phyloP scores from a whole-genome alignment of 2,797 vertebrate genomes.

The Protonibea diacanthus region DNA sequence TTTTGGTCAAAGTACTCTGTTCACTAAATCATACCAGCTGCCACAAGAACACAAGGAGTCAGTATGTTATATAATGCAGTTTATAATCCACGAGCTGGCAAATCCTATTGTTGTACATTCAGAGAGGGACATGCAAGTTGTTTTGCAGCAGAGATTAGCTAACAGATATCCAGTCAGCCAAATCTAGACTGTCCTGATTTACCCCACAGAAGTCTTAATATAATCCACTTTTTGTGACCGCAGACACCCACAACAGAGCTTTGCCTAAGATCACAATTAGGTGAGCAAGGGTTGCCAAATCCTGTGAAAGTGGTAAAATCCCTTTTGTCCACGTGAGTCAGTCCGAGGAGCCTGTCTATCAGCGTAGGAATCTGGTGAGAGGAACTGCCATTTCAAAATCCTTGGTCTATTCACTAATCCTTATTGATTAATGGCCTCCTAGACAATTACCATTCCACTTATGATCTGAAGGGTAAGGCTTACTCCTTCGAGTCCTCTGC shows the following conservation, averaged over 20 bases:
- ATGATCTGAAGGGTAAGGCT: slow-evolving; percentile 41
- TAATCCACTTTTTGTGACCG: slow-evolving; percentile 57
- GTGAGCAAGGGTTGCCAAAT: slow-evolving; percentile 62
- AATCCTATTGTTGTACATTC: slow-evolving; percentile 10
- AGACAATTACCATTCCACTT: slow-evolving; percentile 58
- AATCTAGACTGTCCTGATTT: slow-evolving; percentile 28
- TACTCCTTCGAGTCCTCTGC: slow-evolving; percentile 10
- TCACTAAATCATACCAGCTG: slow-evolving; percentile 25
- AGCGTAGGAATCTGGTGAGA: slow-evolving; percentile 54
- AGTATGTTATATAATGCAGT: slow-evolving; percentile 8
- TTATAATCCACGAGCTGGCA: not conserved
- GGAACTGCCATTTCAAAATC: slow-evolving; percentile 49
- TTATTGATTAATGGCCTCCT: slow-evolving; percentile 63
- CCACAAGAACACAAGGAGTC: slow-evolving; percentile 5
- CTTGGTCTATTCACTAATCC: slow-evolving; percentile 61
- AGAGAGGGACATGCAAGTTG: slow-evolving; percentile 1
- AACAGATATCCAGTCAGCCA: not conserved
- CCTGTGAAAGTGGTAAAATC: slow-evolving; percentile 65
- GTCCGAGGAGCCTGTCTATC: slow-evolving; percentile 46
- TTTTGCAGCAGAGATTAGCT: slow-evolving; percentile 12
- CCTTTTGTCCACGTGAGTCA: slow-evolving; percentile 49
- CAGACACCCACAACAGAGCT: slow-evolving; percentile 53
- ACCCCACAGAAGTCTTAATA: slow-evolving; percentile 38
- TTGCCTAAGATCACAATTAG: slow-evolving; percentile 53
- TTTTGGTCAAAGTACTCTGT: not conserved